These are phyloP conservation scores for Thalassophryne amazonica DNA, from an alignment of 2,797 vertebrate genomes.

Conservation along the genomic window DNA sequence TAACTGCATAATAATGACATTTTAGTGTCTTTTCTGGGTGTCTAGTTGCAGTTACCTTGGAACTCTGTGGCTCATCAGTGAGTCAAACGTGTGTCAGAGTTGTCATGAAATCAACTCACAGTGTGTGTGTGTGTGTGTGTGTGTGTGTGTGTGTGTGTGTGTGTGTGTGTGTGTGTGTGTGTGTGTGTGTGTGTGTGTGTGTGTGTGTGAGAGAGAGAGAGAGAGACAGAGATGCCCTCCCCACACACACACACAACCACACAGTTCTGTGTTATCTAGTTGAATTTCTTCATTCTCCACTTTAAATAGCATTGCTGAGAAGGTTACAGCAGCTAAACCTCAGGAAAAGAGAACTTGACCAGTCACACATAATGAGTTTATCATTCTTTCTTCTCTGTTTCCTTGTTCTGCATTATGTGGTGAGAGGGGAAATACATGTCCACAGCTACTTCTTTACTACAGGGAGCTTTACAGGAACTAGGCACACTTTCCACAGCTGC, in stretches of 20 bases:
- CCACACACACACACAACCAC: no score
- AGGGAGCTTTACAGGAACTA: conserved; percentile 30
- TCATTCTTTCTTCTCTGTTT: conserved; percentile 34
- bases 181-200: no score
- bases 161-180: no score
- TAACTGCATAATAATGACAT: no score
- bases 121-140: no score
- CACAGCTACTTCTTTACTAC: conserved; percentile 15
- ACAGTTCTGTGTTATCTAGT: neutral
- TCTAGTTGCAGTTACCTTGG: neutral
- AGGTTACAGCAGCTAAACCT: conserved; percentile 6
- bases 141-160: no score
- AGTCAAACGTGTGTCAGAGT: conserved; percentile 17
- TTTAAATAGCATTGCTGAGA: neutral
- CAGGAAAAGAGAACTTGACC: conserved; percentile 44
- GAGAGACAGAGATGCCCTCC: no score
- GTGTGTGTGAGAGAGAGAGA: no score
- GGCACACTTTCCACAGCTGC: conserved; percentile 5
- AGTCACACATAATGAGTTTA: neutral
- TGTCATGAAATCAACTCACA: conserved; percentile 14
- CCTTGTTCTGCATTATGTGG: conserved; percentile 42
- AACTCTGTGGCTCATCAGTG: conserved; percentile 17
- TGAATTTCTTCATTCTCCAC: neutral
- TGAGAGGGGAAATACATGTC: conserved; percentile 33
- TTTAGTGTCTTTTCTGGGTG: no score